These are phyloP conservation scores for Cebidichthys violaceus DNA, from an alignment of 2,113 vertebrate genomes.

Conservation along the genomic window DNA sequence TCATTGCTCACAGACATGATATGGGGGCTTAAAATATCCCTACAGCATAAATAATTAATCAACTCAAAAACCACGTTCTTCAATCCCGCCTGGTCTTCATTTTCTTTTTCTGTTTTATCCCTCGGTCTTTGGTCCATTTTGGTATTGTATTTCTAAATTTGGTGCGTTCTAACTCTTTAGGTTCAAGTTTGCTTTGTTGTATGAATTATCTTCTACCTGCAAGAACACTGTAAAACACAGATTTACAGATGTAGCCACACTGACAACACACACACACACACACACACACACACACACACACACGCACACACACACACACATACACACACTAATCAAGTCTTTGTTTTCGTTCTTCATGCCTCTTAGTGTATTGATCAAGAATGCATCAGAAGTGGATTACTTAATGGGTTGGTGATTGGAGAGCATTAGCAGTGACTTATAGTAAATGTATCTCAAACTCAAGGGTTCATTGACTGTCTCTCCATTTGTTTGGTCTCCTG, in stretches of 20 bases:
- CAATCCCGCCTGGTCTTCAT: slow-evolving; percentile 12
- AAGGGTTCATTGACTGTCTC: slow-evolving; percentile 15
- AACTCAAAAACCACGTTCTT: slow-evolving; percentile 43
- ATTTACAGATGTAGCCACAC: slow-evolving; percentile 1
- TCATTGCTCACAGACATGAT: slow-evolving; percentile 67
- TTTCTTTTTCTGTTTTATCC: neutral
- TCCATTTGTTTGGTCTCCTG: neutral
- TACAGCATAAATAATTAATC: slow-evolving; percentile 74
- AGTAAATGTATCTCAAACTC: slow-evolving; percentile 27
- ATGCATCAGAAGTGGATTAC: slow-evolving; percentile 28
- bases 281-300: slow-evolving; percentile 25
- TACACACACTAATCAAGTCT: slow-evolving; percentile 4
- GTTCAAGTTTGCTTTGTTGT: neutral
- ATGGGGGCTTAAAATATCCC: slow-evolving; percentile 77
- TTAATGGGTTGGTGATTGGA: slow-evolving; percentile 41
- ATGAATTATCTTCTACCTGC: neutral
- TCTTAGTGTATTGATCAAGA: slow-evolving; percentile 40
- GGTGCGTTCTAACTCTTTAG: neutral
- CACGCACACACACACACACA: slow-evolving; percentile 22
- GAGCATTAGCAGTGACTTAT: slow-evolving; percentile 43
- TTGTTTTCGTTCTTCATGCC: slow-evolving; percentile 25
- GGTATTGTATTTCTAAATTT: neutral
- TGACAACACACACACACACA: slow-evolving; percentile 2
- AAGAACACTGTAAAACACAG: neutral
- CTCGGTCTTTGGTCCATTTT: rapidly evolving